Conservation (phyloP, 1,140 invertebrate species). For the Drosophila suzukii region DNA sequence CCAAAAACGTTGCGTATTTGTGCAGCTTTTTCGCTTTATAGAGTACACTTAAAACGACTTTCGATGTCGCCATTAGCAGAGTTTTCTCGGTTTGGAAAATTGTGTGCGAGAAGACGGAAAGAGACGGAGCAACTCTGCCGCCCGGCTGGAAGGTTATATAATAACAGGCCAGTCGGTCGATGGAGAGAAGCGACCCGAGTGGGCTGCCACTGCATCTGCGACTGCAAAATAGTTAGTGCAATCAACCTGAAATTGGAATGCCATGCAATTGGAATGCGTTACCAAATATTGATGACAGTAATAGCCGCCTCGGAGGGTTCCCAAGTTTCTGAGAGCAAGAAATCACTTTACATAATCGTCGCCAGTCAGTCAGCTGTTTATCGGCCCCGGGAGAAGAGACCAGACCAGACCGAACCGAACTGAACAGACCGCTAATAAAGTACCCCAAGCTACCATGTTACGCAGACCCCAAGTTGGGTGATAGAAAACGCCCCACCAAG, state of each 20-base stretch:
- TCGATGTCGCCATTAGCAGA: conserved; percentile 77
- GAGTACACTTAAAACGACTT: conserved; percentile 59
- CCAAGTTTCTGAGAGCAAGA: conserved; percentile 46
- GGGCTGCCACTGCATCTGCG: conserved; percentile 42
- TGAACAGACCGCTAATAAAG: conserved; percentile 31
- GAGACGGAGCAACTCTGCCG: conserved; percentile 38
- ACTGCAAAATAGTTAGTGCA: conserved; percentile 38
- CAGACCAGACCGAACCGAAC: background rate
- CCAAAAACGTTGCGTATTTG: background rate
- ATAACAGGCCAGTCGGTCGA: conserved; percentile 34
- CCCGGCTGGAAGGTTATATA: conserved; percentile 67
- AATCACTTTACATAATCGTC: conserved; percentile 49
- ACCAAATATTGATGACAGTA: conserved; percentile 76
- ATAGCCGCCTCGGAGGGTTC: conserved; percentile 20
- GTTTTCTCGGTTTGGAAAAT: conserved; percentile 60
- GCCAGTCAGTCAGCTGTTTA: conserved; percentile 1
- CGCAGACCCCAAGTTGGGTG: conserved; percentile 44
- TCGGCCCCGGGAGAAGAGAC: conserved; percentile 31
- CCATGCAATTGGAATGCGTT: conserved; percentile 68
- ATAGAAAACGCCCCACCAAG: conserved; percentile 19
- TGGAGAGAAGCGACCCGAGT: conserved; percentile 27
- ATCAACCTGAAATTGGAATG: conserved; percentile 66
- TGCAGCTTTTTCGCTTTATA: conserved; percentile 10
- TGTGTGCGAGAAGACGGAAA: conserved; percentile 57
- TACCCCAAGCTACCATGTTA: conserved; percentile 60